phyloP scores from a whole-genome alignment of 2,888 invertebrate species.

The Monoplex corrugatus region DNA sequence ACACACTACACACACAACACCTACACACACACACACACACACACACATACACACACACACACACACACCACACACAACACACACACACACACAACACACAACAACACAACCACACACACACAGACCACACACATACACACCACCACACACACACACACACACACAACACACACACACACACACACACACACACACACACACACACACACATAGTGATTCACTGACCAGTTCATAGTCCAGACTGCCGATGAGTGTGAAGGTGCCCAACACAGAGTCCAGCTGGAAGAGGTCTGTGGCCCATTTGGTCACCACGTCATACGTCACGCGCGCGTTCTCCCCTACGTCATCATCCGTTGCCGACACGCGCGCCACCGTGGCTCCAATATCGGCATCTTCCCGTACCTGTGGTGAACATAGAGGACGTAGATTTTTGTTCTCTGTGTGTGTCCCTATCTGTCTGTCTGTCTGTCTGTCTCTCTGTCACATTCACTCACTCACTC shows the following conservation, averaged over 20 bases:
- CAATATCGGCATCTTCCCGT: conserved; percentile 78
- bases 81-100: not conserved
- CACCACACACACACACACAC: not conserved
- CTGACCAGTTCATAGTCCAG: conserved; percentile 97
- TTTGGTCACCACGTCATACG: conserved; percentile 71
- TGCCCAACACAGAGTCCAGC: conserved; percentile 94
- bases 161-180: conserved; percentile 2
- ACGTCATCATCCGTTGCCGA: conserved; percentile 93
- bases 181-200: not conserved
- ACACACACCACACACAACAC: no score
- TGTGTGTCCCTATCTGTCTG: no score
- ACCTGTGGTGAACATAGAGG: conserved; percentile 83
- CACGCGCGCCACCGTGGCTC: conserved; percentile 87
- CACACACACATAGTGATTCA: conserved; percentile 63
- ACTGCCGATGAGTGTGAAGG: conserved; percentile 93
- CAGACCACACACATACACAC: not conserved
- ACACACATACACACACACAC: no score
- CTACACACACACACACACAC: not conserved
- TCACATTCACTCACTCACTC: no score
- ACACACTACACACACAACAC: no score
- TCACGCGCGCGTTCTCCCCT: conserved; percentile 71
- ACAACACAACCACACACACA: not conserved
- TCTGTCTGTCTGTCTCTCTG: no score
- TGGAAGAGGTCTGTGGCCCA: conserved; percentile 96
- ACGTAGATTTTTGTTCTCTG: no score